Conservation (phyloP, 2,797 vertebrate species). For the Amphiprion clarkii region DNA sequence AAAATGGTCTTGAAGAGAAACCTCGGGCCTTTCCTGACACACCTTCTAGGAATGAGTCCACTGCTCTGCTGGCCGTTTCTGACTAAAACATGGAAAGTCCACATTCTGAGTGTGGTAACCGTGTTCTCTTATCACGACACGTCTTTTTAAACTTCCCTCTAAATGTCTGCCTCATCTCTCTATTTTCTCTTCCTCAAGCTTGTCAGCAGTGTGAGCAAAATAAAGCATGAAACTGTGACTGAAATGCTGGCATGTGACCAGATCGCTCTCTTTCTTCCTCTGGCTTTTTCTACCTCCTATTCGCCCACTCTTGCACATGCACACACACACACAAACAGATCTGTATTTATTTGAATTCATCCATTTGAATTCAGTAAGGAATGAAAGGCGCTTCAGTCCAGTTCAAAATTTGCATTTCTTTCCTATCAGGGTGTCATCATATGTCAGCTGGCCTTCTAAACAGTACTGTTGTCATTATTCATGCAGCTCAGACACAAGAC, state of each 20-base stretch:
- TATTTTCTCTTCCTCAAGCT: slow-evolving; percentile 28
- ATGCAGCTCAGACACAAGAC: slow-evolving; percentile 30
- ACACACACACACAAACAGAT: slow-evolving; percentile 14
- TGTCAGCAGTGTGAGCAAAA: slow-evolving; percentile 23
- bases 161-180: slow-evolving; percentile 17
- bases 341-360: slow-evolving; percentile 66
- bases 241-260: slow-evolving; percentile 50
- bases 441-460: slow-evolving; percentile 50
- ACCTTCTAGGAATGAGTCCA: background rate
- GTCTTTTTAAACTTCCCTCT: slow-evolving; percentile 27
- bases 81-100: slow-evolving; percentile 25
- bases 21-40: background rate
- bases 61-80: slow-evolving; percentile 1
- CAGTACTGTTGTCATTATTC: slow-evolving; percentile 17
- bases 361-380: slow-evolving; percentile 57
- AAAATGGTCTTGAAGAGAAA: slow-evolving; percentile 17
- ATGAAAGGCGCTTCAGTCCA: slow-evolving; percentile 68
- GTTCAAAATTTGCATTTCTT: slow-evolving; percentile 61
- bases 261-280: slow-evolving; percentile 18
- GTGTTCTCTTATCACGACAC: background rate
- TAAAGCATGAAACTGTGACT: slow-evolving; percentile 33
- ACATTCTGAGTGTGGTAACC: background rate
- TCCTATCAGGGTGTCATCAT: slow-evolving; percentile 61
- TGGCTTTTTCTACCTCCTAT: slow-evolving; percentile 6
- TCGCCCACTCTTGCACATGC: slow-evolving; percentile 14